Evolutionary conservation across 2,888 invertebrate genomes (phyloP).

Genomic region (Nowickia ferox): DNA sequence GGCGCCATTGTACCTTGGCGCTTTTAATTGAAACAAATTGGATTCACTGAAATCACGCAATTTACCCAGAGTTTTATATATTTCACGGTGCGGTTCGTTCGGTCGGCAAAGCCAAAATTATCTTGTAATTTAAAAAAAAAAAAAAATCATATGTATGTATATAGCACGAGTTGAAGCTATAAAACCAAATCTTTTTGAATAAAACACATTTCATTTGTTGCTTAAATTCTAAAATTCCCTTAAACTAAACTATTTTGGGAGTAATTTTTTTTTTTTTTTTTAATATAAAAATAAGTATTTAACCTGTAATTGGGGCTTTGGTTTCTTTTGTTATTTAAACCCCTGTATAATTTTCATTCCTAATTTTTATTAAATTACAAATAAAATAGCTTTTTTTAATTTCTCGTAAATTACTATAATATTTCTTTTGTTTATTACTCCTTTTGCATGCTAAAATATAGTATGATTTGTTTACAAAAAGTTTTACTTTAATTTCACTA

Average conservation of each 20-base stretch:
- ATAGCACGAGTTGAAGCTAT: too few relatives aligned
- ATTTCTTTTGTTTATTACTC: conserved; percentile 10
- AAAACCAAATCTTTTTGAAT: not conserved
- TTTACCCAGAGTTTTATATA: too few relatives aligned
- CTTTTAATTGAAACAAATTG: too few relatives aligned
- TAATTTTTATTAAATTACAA: not conserved
- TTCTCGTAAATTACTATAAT: conserved; percentile 12
- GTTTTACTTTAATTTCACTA: conserved; percentile 18
- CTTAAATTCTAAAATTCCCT: not conserved
- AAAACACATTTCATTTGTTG: conserved; percentile 65
- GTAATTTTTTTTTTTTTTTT: not conserved
- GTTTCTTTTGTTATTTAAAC: conserved; percentile 17
- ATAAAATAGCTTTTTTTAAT: not conserved
- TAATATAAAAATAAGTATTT: conserved; percentile 6
- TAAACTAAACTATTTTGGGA: not conserved
- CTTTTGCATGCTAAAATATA: conserved; percentile 48
- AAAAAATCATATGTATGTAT: too few relatives aligned
- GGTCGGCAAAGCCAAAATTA: too few relatives aligned
- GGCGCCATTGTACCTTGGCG: too few relatives aligned
- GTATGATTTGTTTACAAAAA: conserved; percentile 10
- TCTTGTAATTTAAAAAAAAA: too few relatives aligned
- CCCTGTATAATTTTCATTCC: conserved; percentile 26
- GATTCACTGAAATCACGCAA: too few relatives aligned
- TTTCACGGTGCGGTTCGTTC: too few relatives aligned
- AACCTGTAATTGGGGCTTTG: conserved; percentile 25